Evolutionary conservation across 2,113 vertebrate species (phyloP).

Genomic region (Tiliqua scincoides): DNA sequence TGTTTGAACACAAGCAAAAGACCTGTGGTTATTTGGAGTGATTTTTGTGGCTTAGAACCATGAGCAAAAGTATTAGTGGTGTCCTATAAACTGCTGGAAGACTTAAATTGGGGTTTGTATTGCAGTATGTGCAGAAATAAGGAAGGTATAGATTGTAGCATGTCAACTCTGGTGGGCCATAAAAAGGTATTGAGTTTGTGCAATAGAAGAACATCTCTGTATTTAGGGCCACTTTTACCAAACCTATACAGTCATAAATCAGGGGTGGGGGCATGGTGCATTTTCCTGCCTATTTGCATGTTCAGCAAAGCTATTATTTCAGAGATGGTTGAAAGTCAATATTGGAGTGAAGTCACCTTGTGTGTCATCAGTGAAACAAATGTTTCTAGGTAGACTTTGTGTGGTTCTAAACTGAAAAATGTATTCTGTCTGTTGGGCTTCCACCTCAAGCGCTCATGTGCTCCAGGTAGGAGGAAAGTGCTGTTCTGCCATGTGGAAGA

Average conservation of each 20-base stretch:
- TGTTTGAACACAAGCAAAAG: background rate
- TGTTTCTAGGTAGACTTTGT: background rate
- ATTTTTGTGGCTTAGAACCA: background rate
- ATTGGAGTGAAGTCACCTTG: fast-evolving
- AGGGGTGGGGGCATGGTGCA: background rate
- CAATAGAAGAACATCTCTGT: too few species aligned
- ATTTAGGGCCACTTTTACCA: background rate
- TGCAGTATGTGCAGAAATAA: background rate
- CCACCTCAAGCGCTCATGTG: background rate
- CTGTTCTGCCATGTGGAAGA: conserved; percentile 35
- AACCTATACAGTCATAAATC: background rate
- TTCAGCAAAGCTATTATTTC: background rate
- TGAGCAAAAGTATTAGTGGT: background rate
- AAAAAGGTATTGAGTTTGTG: too few species aligned
- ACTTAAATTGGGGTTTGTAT: background rate
- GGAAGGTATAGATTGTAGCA: background rate
- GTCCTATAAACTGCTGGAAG: background rate
- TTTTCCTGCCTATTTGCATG: background rate
- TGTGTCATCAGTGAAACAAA: background rate
- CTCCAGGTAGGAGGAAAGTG: conserved; percentile 44
- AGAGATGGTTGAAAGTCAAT: background rate
- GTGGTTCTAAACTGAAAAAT: conserved; percentile 2
- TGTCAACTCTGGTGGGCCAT: too few species aligned
- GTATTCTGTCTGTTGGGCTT: background rate
- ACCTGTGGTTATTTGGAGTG: background rate